A percentile compares a stretch with the other conserved stretches of the same genome.
Evolutionary conservation across 2,888 invertebrate species (phyloP).

Genomic region (Amphipyra berbera): DNA sequence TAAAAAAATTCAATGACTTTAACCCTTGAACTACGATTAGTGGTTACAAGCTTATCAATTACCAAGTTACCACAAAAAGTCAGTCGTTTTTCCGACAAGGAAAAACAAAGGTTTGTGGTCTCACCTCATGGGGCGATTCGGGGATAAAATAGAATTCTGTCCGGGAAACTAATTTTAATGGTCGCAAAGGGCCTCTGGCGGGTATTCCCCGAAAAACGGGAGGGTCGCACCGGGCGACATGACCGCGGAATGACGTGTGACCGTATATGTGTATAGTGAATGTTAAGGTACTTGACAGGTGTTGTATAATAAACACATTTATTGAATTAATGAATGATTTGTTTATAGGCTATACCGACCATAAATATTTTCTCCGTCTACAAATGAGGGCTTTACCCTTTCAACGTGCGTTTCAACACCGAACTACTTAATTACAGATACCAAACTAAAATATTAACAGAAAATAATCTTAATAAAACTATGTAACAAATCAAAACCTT

Average conservation of each 20-base stretch:
- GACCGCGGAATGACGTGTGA: constrained; percentile 16
- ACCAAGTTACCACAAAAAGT: constrained; percentile 27
- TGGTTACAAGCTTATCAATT: constrained; percentile 39
- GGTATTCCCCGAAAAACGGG: constrained; percentile 55
- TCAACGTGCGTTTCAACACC: no score
- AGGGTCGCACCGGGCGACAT: constrained; percentile 8
- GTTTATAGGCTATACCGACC: no score
- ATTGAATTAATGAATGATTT: background rate
- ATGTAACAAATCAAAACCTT: background rate
- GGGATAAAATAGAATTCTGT: constrained; percentile 72
- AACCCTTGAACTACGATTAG: constrained; percentile 16
- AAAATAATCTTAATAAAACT: no score
- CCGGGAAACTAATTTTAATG: constrained; percentile 78
- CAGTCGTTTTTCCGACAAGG: constrained; percentile 34
- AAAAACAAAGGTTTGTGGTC: constrained; percentile 54
- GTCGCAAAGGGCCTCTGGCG: constrained; percentile 52
- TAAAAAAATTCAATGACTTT: background rate
- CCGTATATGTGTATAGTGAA: no score
- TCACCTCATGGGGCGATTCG: constrained; percentile 57
- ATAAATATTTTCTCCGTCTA: no score
- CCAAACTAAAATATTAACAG: no score
- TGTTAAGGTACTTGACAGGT: constrained; percentile 4
- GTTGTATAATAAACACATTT: background rate
- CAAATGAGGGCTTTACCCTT: no score
- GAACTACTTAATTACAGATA: no score